Base-by-base conservation (phyloP, 2,888 invertebrate species). In the Ichneumoninae sp. region DNA sequence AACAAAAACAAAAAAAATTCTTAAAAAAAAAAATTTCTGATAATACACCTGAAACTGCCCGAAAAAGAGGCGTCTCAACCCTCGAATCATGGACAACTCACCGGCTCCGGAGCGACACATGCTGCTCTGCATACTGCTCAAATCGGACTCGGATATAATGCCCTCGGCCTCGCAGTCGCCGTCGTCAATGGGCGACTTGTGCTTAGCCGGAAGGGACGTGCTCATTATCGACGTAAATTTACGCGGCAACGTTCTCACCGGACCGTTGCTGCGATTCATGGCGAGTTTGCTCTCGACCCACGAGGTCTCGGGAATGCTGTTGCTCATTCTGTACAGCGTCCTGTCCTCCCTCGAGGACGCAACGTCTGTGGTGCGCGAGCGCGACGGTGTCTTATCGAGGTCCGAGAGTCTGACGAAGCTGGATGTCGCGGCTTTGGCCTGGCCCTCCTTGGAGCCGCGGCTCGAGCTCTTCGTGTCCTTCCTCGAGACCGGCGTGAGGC, bases 341-440 rank as follows among this genome's bases (percentile, higher is more conserved):
- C 88, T 92, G 86, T 86, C 93, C 87, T 87, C 91, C 85, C 83
- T 87, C 19, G 79, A n/a, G 13, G 82, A 13, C 0, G 22, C 40
- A 5, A 60, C 70, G 0, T 91, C 90, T 2, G 88, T 63, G 0
- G 95, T 89, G 36, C 95, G 95, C 68, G 95, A 93, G 77, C 95
- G 95, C 52, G 94, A 94, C 7, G 95, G 94, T 5, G 95, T 95
- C 89, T 96, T 96, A 91, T 97, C 97, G 92, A 98, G 95, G 92
- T 98, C 97, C 0, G 97, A 97, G 7, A 98, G 94, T 90, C 96
- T 96, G 0, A 98, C 97, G 91, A 97, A 97, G 77, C 94, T 94
- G 33, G 94, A 94, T 33, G 94, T 93, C 85, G 93, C 91, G 69
- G 95, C 91, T 85, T 92, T 94, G 5, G 85, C 71, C 79, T 91